Evolutionary conservation across 1,140 invertebrate genomes (phyloP).

Genomic region (Aphis craccivora): DNA sequence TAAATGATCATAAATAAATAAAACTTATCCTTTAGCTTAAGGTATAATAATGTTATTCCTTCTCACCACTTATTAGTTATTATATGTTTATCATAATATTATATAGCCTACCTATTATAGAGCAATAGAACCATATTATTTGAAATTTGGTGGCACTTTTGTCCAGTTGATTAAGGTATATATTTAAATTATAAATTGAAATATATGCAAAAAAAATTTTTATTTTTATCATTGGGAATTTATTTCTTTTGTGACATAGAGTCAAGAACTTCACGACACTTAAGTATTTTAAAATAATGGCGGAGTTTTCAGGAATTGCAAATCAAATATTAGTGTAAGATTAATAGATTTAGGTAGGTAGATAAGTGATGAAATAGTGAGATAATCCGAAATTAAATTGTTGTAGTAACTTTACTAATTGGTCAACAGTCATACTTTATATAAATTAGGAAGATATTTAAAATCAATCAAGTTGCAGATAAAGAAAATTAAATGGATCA

Average conservation of each 20-base stretch:
- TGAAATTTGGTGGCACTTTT: not conserved
- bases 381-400: not conserved
- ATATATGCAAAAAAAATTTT: no score
- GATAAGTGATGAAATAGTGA: not conserved
- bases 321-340: not conserved
- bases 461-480: no score
- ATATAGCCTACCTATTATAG: no score
- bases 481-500: no score
- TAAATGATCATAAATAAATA: not conserved
- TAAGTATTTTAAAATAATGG: not conserved
- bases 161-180: not conserved
- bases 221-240: not conserved
- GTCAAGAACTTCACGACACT: not conserved
- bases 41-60: not conserved
- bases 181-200: not conserved
- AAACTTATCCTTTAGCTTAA: not conserved
- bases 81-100: not conserved
- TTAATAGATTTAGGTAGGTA: not conserved
- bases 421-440: no score
- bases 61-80: not conserved
- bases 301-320: not conserved
- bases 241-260: not conserved
- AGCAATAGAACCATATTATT: no score
- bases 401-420: not conserved
- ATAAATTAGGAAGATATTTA: no score